Percentiles rank a stretch among this genome's conserved stretches.
These are phyloP conservation scores for Sceliomorpha sp. DNA, from an alignment of 2,888 invertebrate genomes.

Conservation along the genomic window DNA sequence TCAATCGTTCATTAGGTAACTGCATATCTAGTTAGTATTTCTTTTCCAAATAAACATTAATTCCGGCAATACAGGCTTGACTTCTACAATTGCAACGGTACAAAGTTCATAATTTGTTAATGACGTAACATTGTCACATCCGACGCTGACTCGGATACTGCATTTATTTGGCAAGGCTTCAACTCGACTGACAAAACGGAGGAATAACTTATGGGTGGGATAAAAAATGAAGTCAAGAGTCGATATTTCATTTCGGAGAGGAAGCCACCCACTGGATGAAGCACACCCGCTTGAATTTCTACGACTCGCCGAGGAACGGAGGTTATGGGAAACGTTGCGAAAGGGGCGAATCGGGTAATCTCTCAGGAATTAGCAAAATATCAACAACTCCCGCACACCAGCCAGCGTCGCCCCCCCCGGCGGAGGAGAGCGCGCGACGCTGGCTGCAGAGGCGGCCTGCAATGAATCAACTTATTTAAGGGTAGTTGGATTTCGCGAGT, in stretches of 20 bases:
- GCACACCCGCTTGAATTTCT: conserved; percentile 39
- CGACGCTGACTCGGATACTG: conserved; percentile 19
- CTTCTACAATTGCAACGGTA: too few relatives aligned
- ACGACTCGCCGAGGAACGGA: conserved; percentile 23
- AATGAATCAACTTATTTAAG: conserved; percentile 80
- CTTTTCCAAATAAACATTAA: too few relatives aligned
- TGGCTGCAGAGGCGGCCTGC: conserved; percentile 66
- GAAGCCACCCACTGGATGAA: conserved; percentile 27
- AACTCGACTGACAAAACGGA: conserved; percentile 32
- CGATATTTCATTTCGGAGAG: conserved; percentile 62
- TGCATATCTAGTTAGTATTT: too few relatives aligned
- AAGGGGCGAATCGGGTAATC: conserved; percentile 64
- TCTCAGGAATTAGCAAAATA: conserved; percentile 74
- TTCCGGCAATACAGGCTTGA: too few relatives aligned
- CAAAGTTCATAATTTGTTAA: too few relatives aligned
- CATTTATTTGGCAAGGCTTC: conserved; percentile 26
- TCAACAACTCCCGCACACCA: conserved; percentile 62
- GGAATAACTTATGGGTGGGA: conserved; percentile 55
- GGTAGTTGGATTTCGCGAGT: conserved; percentile 80
- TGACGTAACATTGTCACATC: neutral
- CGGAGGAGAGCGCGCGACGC: conserved; percentile 56
- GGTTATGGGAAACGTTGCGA: conserved; percentile 10
- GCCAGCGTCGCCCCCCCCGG: conserved; percentile 23
- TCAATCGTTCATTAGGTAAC: too few relatives aligned
- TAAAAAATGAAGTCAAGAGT: conserved; percentile 58